A percentile compares a stretch with the other conserved stretches of the same genome.
These are phyloP conservation scores for Dynastes maya DNA, from an alignment of 2,888 invertebrate genomes.

Conservation along the genomic window DNA sequence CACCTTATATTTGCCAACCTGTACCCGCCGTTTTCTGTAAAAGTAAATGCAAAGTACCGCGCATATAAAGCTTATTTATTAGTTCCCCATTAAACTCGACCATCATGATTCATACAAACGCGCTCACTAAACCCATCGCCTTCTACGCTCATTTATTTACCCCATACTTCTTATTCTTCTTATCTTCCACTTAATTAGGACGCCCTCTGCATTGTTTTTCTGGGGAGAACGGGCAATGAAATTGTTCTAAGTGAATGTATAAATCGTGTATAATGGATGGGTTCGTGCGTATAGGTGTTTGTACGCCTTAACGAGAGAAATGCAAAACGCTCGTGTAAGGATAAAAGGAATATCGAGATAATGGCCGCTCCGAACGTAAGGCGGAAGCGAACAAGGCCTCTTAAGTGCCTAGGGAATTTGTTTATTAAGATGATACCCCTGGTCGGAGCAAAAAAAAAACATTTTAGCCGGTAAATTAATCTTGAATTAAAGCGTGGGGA, in stretches of 20 bases:
- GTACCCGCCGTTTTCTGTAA: too few species aligned
- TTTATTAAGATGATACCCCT: too few species aligned
- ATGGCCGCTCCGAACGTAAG: too few species aligned
- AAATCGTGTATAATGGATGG: slow-evolving; percentile 26
- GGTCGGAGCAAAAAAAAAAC: too few species aligned
- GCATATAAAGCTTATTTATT: slow-evolving; percentile 49
- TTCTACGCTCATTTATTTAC: background rate
- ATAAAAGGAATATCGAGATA: too few species aligned
- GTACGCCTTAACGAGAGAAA: background rate
- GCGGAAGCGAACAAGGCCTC: too few species aligned
- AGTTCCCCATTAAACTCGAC: slow-evolving; percentile 32
- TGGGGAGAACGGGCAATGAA: slow-evolving; percentile 17
- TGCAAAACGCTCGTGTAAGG: too few species aligned
- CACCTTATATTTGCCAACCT: too few species aligned
- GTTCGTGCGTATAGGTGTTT: slow-evolving; percentile 16
- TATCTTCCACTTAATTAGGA: slow-evolving; percentile 35
- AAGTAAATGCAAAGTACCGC: slow-evolving; percentile 7
- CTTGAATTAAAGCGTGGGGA: too few species aligned
- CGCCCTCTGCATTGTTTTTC: slow-evolving; percentile 4
- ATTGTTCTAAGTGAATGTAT: slow-evolving; percentile 34
- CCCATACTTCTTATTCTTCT: slow-evolving; percentile 5
- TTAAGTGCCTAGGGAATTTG: too few species aligned
- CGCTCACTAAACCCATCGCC: background rate
- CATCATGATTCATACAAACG: slow-evolving; percentile 37
- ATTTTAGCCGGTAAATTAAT: too few species aligned